Evolutionary conservation across 2,113 vertebrate genomes (phyloP), one percentile per base, ranked within the genome.

Genomic region (Tachysurus vachellii): DNA sequence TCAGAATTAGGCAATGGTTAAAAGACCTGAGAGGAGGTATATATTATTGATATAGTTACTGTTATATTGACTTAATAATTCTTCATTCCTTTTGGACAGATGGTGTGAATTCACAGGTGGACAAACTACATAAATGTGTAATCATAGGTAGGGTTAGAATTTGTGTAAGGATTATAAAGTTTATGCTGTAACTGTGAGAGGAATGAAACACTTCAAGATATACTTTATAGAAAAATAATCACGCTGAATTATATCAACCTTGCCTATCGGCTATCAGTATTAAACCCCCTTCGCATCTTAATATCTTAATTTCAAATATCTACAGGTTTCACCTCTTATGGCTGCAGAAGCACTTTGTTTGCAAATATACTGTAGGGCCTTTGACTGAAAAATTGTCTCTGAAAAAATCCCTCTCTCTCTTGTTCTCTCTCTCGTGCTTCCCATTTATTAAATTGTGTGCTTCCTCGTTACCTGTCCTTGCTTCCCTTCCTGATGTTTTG

Each of bases 401-500:
- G 54, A 36, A 59, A 31, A 56, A 31, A 56, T 10, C 2, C 1
- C 53, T 31, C 13, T 77, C 73, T 59, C 28, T 57, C 10, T 21
- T n/a, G 57, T 16, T 57, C 53, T 56, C 13, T 31, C 77, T 36
- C n/a, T 57, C 23, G 50, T 80, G 76, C 84, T 87, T 85, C 36
- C 56, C 75, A 36, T 88, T 77, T 85, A 62, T 62, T 54, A 66
- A 75, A 85, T 88, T 77, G 16, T 66, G 70, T 73, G 80, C 80
- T 82, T 82, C 80, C 80, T 82, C 5, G 1, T 64, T 82, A 47
- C 57, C 80, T 64, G 47, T 82, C 42, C 36, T 50, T 82, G 80
- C 59, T 28, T 64, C 14, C 42, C 13, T 82, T 82, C 42, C 42
- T 64, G 0, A 17, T 47, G 5, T 47, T 82, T 62, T 82, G 19